Conservation (phyloP, 2,888 invertebrate species). For the Dichetophora obliterata region DNA sequence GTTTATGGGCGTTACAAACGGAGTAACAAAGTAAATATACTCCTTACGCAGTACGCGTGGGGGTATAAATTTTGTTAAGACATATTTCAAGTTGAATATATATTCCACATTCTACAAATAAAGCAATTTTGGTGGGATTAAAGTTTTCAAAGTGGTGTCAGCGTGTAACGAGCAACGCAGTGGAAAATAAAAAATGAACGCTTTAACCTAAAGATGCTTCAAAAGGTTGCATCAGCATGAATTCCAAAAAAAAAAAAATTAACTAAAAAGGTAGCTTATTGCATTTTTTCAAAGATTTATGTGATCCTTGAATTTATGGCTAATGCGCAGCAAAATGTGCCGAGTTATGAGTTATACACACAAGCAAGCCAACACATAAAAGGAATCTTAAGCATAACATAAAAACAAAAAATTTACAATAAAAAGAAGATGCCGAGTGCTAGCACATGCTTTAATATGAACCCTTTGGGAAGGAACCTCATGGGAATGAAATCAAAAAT, state of each 20-base stretch:
- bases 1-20: too few species aligned
- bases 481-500: not conserved
- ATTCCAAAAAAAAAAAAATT: slow-evolving; percentile 35
- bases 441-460: not conserved
- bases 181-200: not conserved
- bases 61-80: too few species aligned
- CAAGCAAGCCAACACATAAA: not conserved
- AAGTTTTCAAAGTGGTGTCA: not conserved
- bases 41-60: too few species aligned
- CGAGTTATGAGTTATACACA: slow-evolving; percentile 22
- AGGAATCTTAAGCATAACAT: not conserved
- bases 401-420: not conserved
- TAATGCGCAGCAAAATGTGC: slow-evolving; percentile 32
- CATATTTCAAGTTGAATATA: too few species aligned
- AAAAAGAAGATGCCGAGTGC: too few species aligned
- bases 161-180: not conserved
- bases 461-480: not conserved
- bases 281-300: slow-evolving; percentile 48
- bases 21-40: too few species aligned
- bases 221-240: slow-evolving; percentile 38
- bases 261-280: slow-evolving; percentile 1
- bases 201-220: not conserved
- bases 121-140: slow-evolving; percentile 20
- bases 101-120: too few species aligned
- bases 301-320: slow-evolving; percentile 55